phyloP scores from a whole-genome alignment of 1,140 invertebrate species.

The Ceratosolen fusciceps region DNA sequence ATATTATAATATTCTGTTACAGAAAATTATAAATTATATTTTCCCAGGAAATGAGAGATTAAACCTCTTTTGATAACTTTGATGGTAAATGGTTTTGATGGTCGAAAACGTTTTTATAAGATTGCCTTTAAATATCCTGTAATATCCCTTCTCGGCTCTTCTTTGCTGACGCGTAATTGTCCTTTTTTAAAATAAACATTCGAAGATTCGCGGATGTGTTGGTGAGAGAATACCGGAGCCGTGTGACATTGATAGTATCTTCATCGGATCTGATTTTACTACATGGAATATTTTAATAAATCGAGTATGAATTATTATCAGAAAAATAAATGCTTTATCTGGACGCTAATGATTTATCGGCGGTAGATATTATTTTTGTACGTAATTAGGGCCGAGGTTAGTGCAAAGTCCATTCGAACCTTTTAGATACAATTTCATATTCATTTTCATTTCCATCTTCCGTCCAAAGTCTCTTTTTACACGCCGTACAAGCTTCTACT shows the following conservation, averaged over 20 bases:
- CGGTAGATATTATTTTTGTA: neutral
- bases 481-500: neutral
- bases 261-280: neutral
- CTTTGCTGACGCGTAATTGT: too few species aligned
- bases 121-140: too few species aligned
- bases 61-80: too few species aligned
- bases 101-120: too few species aligned
- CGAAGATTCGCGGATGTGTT: neutral
- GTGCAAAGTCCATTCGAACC: neutral
- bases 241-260: neutral
- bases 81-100: too few species aligned
- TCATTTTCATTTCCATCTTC: neutral
- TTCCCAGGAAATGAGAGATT: too few species aligned
- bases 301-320: neutral
- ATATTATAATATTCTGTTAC: too few species aligned
- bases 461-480: neutral
- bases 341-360: neutral
- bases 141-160: too few species aligned
- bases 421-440: neutral
- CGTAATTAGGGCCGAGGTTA: neutral
- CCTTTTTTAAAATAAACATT: neutral
- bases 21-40: too few species aligned
- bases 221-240: neutral
- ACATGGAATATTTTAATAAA: constrained; percentile 5
- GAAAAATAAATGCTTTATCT: neutral